Evolutionary conservation across 2,888 invertebrate species (phyloP), one percentile per base, ranked within the genome.

Genomic region (Pollenia labialis): DNA sequence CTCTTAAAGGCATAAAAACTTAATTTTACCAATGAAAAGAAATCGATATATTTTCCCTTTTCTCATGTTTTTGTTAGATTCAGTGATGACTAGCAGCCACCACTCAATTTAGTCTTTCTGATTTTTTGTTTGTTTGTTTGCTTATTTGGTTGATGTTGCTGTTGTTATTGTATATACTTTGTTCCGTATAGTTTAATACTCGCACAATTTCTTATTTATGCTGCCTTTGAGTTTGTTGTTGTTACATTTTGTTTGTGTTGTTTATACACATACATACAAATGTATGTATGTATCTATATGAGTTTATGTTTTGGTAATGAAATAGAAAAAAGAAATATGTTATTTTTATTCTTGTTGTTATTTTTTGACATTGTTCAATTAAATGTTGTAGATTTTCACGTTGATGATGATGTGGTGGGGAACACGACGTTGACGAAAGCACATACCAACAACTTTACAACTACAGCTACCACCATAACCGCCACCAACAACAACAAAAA

Each of bases 21-120:
- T 82, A 82, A 80, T 82, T 82, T 82, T 82, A 58, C 82, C 85
- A 86, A 82, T 86, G 69, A 75, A 85, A 54, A 64, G 46, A 79
- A 82, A 86, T 82, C 75, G 56, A 82, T 79, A 68, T 54, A 64
- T 82, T 75, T 77, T 74, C 16, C 11, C 32, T 46, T 14, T 48
- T 42, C 54, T 42, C 40, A 14, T 32, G 32, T 23, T 23, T 23
- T 23, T 23, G 23, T 23, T 23, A 2, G 32, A 58, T 40, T 54
- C 32, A 58, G n/a, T 46, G 14, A 46, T 68, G 18, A 46, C 46
- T 74, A 48, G 46, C 74, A 52, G 46, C 54, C 72, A 48, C 56
- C 52, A 66, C 42, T 10, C 32, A 44, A 52, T 11, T 75, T 40
- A 79, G 32, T 18, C 18, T 58, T 48, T 64, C 40, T 44, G 46